phyloP scores from a whole-genome alignment of 1,140 invertebrate genomes.

The Calycopis cecrops region DNA sequence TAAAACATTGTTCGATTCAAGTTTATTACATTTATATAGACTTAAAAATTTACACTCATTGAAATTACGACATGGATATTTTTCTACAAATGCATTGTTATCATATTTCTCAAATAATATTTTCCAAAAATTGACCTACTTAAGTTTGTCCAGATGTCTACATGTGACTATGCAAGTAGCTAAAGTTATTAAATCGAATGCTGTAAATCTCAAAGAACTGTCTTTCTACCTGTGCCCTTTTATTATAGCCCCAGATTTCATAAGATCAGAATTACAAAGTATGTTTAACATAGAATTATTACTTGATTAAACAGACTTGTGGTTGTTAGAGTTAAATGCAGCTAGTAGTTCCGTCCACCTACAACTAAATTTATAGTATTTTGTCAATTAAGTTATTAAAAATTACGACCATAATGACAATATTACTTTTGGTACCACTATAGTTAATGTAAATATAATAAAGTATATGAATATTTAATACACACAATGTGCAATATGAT shows the following conservation, averaged over 20 bases:
- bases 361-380: slow-evolving; percentile 6
- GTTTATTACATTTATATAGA: slow-evolving; percentile 62
- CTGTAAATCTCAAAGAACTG: slow-evolving; percentile 67
- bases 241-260: slow-evolving; percentile 63
- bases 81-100: slow-evolving; percentile 67
- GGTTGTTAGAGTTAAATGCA: slow-evolving; percentile 37
- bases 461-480: too few species aligned
- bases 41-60: slow-evolving; percentile 67
- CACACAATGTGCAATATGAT: too few species aligned
- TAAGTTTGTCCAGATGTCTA: slow-evolving; percentile 69
- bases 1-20: slow-evolving; percentile 73
- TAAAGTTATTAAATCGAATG: slow-evolving; percentile 66
- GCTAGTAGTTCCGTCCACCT: slow-evolving; percentile 53
- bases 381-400: slow-evolving; percentile 14
- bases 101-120: slow-evolving; percentile 68
- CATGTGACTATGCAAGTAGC: slow-evolving; percentile 71
- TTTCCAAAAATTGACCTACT: slow-evolving; percentile 66
- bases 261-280: slow-evolving; percentile 66
- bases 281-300: slow-evolving; percentile 70
- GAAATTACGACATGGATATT: slow-evolving; percentile 71
- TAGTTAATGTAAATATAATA: too few species aligned
- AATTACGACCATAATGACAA: slow-evolving; percentile 8
- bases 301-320: slow-evolving; percentile 50
- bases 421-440: too few species aligned
- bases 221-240: slow-evolving; percentile 73